Base-by-base conservation (phyloP, 2,888 invertebrate species). In the Ophion costatus region DNA sequence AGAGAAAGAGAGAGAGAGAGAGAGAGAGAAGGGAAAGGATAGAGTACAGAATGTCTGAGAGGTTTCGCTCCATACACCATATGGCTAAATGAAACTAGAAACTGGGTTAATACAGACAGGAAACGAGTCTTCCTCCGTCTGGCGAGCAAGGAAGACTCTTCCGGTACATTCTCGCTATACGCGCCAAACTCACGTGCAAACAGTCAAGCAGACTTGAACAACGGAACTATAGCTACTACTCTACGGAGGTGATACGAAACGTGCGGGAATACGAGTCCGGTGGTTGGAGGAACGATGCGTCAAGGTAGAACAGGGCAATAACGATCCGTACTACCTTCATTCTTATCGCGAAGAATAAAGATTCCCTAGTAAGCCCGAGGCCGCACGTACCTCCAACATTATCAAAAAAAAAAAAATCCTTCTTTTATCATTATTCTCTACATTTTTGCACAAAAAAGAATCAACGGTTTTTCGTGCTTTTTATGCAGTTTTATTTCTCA, bases 241-340 rank as follows among this genome's bases (percentile, higher is more conserved):
- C 57, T 38, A 51, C n/a, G 24, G 38, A 22, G 59, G 59, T 66
- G 56, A 51, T 38, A 76, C 64, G 56, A 51, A 57, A 57, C 59
- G 24, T 59, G 57, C 45, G 51, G 74, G 59, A 56, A 74, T 74
- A 20, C n/a, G 14, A 33, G 56, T n/a, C 10, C 22, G 61, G 42
- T 57, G 81, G 45, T 69, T 61, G 17, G 75, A 67, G 77, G 73
- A 75, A 64, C 56, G 70, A 75, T 83, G 83, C 70, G 63, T 70
- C 29, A 63, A 57, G 61, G 11, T 14, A 70, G 56, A 70, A 56
- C 24, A n/a, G 56, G 11, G 70, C 14, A 51, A 70, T 29, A 51
- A 56, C 22, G 69, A 42, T 67, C 69, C 4, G 1, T 66, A n/a
- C 14, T 17, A 51, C 51, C 14, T 51, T 51, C 17, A 14, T 51